Evolutionary conservation across 35 echinoderm and acorn worm genomes (phyloP), one percentile per base, ranked within the genome.

Genomic region (Patiria miniata): DNA sequence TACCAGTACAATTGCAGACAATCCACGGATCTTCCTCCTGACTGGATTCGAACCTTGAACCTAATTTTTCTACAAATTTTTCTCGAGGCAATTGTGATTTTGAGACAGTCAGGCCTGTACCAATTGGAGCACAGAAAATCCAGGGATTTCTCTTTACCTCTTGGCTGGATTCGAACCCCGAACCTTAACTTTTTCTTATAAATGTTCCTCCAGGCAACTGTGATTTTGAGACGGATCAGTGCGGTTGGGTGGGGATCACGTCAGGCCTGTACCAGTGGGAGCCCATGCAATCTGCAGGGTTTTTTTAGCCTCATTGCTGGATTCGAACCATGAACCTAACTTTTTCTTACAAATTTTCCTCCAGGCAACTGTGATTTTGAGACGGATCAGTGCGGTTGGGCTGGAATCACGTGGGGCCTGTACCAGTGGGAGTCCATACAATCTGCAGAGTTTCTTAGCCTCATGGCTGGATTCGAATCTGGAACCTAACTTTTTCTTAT

Each of bases 151-250:
- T 47, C n/a, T n/a, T n/a, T n/a, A n/a, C n/a, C n/a, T n/a, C n/a
- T n/a, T n/a, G n/a, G n/a, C n/a, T n/a, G n/a, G n/a, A n/a, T n/a
- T n/a, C n/a, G n/a, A n/a, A n/a, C n/a, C n/a, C n/a, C n/a, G n/a
- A n/a, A n/a, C n/a, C n/a, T 47, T n/a, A n/a, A n/a, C n/a, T n/a
- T n/a, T n/a, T n/a, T n/a, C n/a, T n/a, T n/a, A n/a, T n/a, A n/a
- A n/a, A n/a, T n/a, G n/a, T 22, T 7, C 32, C n/a, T 36, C 65
- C 81, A 97, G 95, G 95, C 32, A 61, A 85, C 34, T 97, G 95
- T 85, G 77, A 86, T 57, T 97, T 97, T 82, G 95, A 97, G 77
- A 88, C 19, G 69, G 92, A 68, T 23, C 88, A 90, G 33, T 97
- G 95, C 69, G 95, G 88, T 38, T 93, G 95, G 95, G 61, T 30